Base-by-base conservation (phyloP, 2,888 invertebrate genomes). In the Eristalis arbustorum region DNA sequence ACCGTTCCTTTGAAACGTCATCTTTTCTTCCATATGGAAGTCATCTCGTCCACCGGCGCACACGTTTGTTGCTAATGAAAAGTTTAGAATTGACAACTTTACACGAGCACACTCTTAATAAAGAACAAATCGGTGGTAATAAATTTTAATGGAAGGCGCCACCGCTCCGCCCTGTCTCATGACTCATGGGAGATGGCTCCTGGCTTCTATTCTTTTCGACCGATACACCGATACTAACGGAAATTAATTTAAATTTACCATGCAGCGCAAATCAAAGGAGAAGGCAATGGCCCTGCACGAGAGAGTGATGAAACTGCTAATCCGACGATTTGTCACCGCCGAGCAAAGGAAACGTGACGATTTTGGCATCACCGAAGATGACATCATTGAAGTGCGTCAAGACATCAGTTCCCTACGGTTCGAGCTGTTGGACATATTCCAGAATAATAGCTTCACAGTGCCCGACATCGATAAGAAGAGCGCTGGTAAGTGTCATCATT, bases 311-410 rank as follows among this genome's bases (percentile, higher is more conserved):
- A 95, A 96, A 88, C 94, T 98, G 69, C 93, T 99, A 84, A 96
- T 99, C 28, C 95, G 98, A 73, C 95, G 99, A 49, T 99, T 98
- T 93, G 96, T 99, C 18, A 98, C 97, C 0, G 96, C 96, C 0
- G 97, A 97, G 91, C 98, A 98, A 92, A 93, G 96, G 62, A 97
- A 97, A 88, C 95, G 97, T 68, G 98, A 98, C 91, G 97, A 98
- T 74, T 97, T 96, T 84, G 97, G 98, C 10, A 97, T 99, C 28
- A 98, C 98, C 0, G 99, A 99, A 91, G 99, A 99, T 93, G 99
- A 99, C 92, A 97, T 99, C 88, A 98, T 98, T 95, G 99, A 99
- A 94, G 98, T 99, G 90, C 95, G 99, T 89, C 98, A 99, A 91
- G 99, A 99, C 91, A 98, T 99, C 88, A 98, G 98, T n/a, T 96